A percentile compares a stretch with the other conserved stretches of the same genome.
Evolutionary conservation across 2,113 vertebrate species (phyloP).

Genomic region (Nibea coibor): DNA sequence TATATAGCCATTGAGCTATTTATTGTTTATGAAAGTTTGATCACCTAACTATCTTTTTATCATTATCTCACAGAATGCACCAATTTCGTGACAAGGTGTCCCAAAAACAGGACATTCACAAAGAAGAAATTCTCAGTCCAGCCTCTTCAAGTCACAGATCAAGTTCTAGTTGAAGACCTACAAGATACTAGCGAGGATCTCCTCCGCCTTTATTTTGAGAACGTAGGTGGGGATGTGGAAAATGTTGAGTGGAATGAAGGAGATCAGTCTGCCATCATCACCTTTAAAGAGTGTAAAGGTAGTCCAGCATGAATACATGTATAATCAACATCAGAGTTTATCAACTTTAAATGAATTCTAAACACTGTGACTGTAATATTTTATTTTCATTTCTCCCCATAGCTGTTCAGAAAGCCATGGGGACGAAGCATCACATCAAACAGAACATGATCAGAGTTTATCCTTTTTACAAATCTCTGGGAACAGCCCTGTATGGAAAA

Average conservation of each 20-base stretch:
- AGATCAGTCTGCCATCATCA: conserved; percentile 86
- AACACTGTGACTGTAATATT: background rate
- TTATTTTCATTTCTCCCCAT: background rate
- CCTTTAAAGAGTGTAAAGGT: conserved; percentile 86
- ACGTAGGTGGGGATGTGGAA: conserved; percentile 75
- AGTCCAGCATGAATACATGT: conserved; percentile 38
- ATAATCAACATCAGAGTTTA: background rate
- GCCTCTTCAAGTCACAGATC: conserved; percentile 83
- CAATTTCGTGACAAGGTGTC: conserved; percentile 78
- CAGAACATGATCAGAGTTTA: conserved; percentile 83
- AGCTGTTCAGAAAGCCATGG: conserved; percentile 69
- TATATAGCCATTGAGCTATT: background rate
- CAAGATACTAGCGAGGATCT: conserved; percentile 59
- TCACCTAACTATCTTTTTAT: background rate
- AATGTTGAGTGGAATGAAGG: conserved; percentile 67
- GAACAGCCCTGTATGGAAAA: conserved; percentile 88
- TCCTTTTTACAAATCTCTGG: conserved; percentile 87
- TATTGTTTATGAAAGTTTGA: background rate
- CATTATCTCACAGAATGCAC: conserved; percentile 74
- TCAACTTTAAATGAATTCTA: background rate
- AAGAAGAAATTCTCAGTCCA: conserved; percentile 77
- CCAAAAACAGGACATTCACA: conserved; percentile 69
- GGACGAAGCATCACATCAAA: conserved; percentile 77
- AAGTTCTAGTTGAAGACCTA: conserved; percentile 85
- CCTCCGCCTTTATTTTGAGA: conserved; percentile 87